These are phyloP conservation scores for Nomada ferruginata DNA, from an alignment of 2,888 invertebrate genomes.

Conservation along the genomic window DNA sequence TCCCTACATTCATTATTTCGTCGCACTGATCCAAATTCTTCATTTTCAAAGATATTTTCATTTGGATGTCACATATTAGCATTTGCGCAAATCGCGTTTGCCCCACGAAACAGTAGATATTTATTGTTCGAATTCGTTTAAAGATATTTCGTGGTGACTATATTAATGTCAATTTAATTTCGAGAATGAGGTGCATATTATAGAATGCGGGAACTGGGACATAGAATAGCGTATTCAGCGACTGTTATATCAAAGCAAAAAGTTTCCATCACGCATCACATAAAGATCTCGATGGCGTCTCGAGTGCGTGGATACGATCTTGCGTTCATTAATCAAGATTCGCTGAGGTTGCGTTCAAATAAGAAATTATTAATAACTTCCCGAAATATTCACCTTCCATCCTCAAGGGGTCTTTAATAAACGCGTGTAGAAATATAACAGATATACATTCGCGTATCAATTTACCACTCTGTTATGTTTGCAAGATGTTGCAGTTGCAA, in stretches of 20 bases:
- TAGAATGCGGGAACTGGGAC: neutral
- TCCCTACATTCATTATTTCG: neutral
- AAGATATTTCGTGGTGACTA: neutral
- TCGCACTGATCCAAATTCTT: neutral
- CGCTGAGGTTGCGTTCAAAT: conserved; percentile 10
- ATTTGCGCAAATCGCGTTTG: no score
- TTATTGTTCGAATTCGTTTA: neutral
- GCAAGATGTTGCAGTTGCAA: no score
- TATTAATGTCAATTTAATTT: neutral
- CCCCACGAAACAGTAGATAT: no score
- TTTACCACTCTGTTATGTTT: no score
- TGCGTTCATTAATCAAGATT: conserved; percentile 46
- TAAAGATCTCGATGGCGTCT: conserved; percentile 53
- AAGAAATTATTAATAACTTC: neutral
- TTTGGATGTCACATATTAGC: no score
- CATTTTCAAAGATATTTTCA: no score
- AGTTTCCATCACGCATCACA: conserved; percentile 76
- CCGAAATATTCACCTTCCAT: neutral
- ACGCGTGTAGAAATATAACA: neutral
- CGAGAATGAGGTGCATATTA: neutral
- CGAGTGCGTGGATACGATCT: conserved; percentile 44
- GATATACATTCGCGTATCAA: no score
- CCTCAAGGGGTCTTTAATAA: neutral
- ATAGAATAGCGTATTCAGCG: conserved; percentile 2
- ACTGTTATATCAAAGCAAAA: conserved; percentile 67